phyloP scores from a whole-genome alignment of 2,888 invertebrate species.

The Dastarcus helophoroides region DNA sequence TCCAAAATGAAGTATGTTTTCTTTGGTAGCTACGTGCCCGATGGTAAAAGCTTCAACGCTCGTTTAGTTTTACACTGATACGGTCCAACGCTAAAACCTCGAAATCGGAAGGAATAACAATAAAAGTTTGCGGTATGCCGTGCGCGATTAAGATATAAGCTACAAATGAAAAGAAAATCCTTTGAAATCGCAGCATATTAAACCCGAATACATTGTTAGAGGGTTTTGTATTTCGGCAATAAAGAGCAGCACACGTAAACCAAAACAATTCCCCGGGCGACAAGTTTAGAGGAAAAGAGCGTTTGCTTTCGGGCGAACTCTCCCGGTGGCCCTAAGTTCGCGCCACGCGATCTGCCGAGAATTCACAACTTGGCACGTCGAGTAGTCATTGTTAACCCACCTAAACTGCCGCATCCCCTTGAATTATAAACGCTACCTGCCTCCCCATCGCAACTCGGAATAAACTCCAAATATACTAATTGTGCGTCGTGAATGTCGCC shows the following conservation, averaged over 20 bases:
- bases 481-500: too few relatives aligned
- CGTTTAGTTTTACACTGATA: too few relatives aligned
- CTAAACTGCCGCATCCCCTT: neutral
- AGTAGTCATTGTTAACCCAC: slow-evolving; percentile 15
- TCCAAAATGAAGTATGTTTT: too few relatives aligned
- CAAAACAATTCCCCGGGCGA: slow-evolving; percentile 19
- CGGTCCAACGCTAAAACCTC: too few relatives aligned
- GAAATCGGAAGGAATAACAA: too few relatives aligned
- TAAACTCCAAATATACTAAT: neutral
- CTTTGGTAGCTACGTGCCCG: too few relatives aligned
- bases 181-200: too few relatives aligned
- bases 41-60: too few relatives aligned
- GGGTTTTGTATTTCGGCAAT: slow-evolving; percentile 15
- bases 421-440: slow-evolving; percentile 1
- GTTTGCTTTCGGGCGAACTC: neutral
- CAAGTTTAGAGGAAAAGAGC: slow-evolving; percentile 10
- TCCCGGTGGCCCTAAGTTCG: neutral
- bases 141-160: slow-evolving; percentile 1
- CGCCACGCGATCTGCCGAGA: slow-evolving; percentile 15
- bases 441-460: neutral
- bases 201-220: slow-evolving; percentile 5
- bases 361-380: slow-evolving; percentile 19
- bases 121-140: too few relatives aligned
- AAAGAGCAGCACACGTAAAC: slow-evolving; percentile 22
- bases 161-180: neutral